Base-by-base conservation (phyloP, 2,113 vertebrate species). In the Rhynchopsitta pachyrhyncha region DNA sequence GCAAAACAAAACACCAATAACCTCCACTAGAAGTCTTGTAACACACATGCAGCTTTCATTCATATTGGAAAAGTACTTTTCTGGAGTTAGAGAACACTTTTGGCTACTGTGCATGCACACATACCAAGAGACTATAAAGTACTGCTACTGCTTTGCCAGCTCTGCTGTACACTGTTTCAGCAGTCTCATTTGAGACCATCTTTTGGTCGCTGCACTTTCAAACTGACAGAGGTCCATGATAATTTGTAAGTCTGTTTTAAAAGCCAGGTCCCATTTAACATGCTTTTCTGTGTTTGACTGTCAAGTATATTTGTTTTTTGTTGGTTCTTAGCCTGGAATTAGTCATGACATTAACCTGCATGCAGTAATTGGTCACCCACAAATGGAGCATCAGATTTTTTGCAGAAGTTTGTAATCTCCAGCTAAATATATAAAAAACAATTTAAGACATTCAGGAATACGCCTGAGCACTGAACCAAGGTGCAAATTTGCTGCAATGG, bases 221-320 rank as follows among this genome's bases (percentile, higher is more conserved):
- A 64, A 27, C 6, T 44, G 28, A 86, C 23, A 59, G 31, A 82
- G 7, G 23, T 28, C 19, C 5, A 29, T 17, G n/a, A 35, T 44
- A 71, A 70, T 59, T 71, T 53, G 3, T 6, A 47, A 66, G 55
- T 20, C 12, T 71, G 22, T 28, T 49, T 71, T 82, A 68, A 79
- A 85, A 80, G 24, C 2, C 31, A 79, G 17, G 24, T 76, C 42
- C 42, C n/a, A 37, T 17, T 75, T 67, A 41, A 53, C 17, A 33
- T 0, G 0, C 11, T 35, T 3, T 42, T 82, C 22, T 19, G 22
- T 28, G 17, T 55, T 41, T 64, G 17, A 52, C 37, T 57, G 5
- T 59, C 42, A 73, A 82, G 31, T 28, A 19, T 23, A 8, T 69
- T 88, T 63, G 6, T 1, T n/a, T 64, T 70, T 73, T 71, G 18